phyloP scores from a whole-genome alignment of 2,888 invertebrate genomes.

The Epinotia ramella region DNA sequence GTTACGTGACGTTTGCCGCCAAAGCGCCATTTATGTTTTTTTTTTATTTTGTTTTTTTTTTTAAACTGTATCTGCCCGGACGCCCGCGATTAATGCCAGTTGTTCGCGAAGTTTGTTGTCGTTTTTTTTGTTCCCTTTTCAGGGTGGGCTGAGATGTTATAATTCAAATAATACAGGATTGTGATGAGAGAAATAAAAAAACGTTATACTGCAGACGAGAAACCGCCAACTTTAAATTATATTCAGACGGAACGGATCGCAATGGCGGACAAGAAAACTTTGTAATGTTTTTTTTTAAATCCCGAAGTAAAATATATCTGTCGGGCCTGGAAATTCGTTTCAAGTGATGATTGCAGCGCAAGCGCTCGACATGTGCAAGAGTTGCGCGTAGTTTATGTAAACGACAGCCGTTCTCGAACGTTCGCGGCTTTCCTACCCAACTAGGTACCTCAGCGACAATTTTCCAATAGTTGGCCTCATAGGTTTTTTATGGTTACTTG shows the following conservation, averaged over 20 bases:
- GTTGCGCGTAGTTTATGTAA: conserved; percentile 57
- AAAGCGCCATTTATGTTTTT: conserved; percentile 74
- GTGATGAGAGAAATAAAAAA: conserved; percentile 21
- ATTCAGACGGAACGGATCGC: neutral
- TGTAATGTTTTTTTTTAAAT: conserved; percentile 1
- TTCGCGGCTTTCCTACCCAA: conserved; percentile 69
- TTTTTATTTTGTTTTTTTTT: conserved; percentile 61
- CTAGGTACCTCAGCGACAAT: conserved; percentile 52
- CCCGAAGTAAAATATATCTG: neutral
- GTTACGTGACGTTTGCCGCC: conserved; percentile 63
- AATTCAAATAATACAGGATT: conserved; percentile 48
- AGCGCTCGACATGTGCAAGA: conserved; percentile 21
- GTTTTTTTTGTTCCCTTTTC: conserved; percentile 56
- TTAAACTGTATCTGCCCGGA: conserved; percentile 75
- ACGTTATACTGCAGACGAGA: conserved; percentile 6
- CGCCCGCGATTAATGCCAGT: conserved; percentile 71
- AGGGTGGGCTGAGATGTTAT: conserved; percentile 61
- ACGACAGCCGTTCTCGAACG: conserved; percentile 66
- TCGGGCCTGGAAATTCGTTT: conserved; percentile 22
- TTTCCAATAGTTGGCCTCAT: conserved; percentile 54
- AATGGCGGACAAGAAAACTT: conserved; percentile 1
- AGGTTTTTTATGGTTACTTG: conserved; percentile 50
- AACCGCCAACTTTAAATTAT: conserved; percentile 14
- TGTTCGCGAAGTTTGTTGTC: conserved; percentile 59
- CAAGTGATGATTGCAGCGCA: conserved; percentile 10